Evolutionary conservation across 1,140 invertebrate species (phyloP).

Genomic region (Neomicropteryx cornuta): DNA sequence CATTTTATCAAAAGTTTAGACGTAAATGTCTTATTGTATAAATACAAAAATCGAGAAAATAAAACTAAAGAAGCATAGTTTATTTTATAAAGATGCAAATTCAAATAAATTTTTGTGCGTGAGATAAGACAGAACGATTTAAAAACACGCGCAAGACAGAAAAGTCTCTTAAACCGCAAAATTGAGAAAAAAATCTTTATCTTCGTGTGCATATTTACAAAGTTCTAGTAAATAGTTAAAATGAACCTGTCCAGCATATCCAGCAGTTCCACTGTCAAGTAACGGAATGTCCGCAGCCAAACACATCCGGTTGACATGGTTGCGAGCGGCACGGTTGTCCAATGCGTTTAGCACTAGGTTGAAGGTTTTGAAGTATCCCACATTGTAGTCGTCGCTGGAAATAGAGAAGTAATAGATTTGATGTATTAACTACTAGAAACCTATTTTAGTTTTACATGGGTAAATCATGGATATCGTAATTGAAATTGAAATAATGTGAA

Average conservation of each 20-base stretch:
- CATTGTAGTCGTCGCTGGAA: slow-evolving; percentile 78
- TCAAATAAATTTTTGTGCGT: no score
- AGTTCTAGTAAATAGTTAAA: no score
- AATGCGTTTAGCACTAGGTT: slow-evolving; percentile 92
- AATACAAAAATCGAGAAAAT: no score
- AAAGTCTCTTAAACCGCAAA: no score
- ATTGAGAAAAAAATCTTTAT: no score
- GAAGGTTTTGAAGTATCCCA: slow-evolving; percentile 89
- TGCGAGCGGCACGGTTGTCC: slow-evolving; percentile 92
- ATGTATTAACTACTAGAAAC: background rate
- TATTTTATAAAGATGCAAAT: no score
- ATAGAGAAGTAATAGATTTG: slow-evolving; percentile 13
- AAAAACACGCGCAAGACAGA: no score
- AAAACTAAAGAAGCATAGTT: no score
- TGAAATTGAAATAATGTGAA: background rate
- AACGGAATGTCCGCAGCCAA: slow-evolving; percentile 87
- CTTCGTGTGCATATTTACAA: no score
- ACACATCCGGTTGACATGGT: slow-evolving; percentile 99
- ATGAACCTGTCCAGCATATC: slow-evolving; percentile 82
- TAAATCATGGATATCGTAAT: background rate
- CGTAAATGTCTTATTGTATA: no score
- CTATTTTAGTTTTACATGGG: background rate
- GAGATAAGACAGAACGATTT: no score
- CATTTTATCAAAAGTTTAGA: no score
- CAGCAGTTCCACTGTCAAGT: slow-evolving; percentile 94